Evolutionary conservation across 2,797 vertebrate species (phyloP), one percentile per base, ranked within the genome.

Genomic region (Bradypus variegatus): DNA sequence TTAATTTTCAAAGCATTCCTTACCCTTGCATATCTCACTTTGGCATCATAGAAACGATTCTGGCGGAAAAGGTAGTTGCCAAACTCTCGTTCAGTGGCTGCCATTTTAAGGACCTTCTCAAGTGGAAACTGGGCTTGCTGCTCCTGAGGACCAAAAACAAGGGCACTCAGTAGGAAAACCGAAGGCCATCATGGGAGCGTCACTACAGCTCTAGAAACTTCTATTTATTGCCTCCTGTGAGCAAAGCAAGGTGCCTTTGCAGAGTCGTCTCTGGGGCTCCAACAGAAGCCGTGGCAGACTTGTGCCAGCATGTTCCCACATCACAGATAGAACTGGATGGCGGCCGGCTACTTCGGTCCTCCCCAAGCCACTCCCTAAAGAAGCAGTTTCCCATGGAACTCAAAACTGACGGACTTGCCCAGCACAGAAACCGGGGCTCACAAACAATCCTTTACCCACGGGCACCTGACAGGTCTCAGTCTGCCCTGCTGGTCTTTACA

Each of bases 11-110:
- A 23, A n/a, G 73, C 48, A 45, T 72, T 72, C 25, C 91, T 72
- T 97, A 99, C 99, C 98, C 97, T 97, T 95, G 98, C 99, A 87
- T 99, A 99, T 91, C 97, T 97, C 82, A 97, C 96, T 96, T 97
- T 98, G 94, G 99, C 99, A 36, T 97, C 95, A 27, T 94, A 50
- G 9, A 98, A 99, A 41, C 91, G 93, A 41, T 94, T 97, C 93
- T 97, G 97, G 5, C 95, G 97, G 97, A 98, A 99, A 90, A 98
- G 98, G 86, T 98, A 98, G 97, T 99, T 99, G 89, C 99, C 99
- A 95, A 99, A 98, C 94, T 97, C 96, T 69, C 98, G 98, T 65
- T 98, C 97, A 0, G 98, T 98, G 58, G 96, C 94, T 67, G 98
- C 98, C 87, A 99, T 98, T 48, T 98, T 97, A 38, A 99, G 95